Conservation (phyloP, 35 echinoderm and acorn worm genomes). For the Acanthaster planci region DNA sequence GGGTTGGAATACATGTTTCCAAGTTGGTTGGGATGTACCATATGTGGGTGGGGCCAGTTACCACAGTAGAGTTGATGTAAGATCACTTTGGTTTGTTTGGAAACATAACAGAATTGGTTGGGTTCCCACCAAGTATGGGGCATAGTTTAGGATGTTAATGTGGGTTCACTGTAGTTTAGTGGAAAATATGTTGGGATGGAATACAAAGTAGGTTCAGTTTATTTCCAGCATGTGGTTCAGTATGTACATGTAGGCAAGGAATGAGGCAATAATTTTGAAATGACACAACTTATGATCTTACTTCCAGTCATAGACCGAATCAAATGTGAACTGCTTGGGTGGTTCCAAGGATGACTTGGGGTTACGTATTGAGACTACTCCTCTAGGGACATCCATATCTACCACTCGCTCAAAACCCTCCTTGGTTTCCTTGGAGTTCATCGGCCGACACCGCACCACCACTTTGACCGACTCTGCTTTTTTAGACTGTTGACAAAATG, state of each 20-base stretch:
- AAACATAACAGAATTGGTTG: too few species aligned
- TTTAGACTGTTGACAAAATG: slow-evolving; percentile 61
- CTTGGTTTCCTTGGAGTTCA: slow-evolving; percentile 81
- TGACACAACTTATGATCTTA: slow-evolving; percentile 52
- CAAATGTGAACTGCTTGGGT: slow-evolving; percentile 88
- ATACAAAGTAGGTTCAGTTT: too few species aligned
- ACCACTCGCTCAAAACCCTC: slow-evolving; percentile 62
- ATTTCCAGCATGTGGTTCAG: background rate
- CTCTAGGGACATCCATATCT: slow-evolving; percentile 87
- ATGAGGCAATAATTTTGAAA: background rate
- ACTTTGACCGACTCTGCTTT: slow-evolving; percentile 94
- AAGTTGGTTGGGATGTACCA: too few species aligned
- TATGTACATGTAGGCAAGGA: too few species aligned
- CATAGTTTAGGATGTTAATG: too few species aligned
- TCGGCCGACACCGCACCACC: slow-evolving; percentile 90
- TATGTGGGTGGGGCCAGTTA: too few species aligned
- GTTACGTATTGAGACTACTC: slow-evolving; percentile 73
- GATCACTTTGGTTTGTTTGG: too few species aligned
- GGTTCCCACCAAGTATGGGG: too few species aligned
- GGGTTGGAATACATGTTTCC: too few species aligned
- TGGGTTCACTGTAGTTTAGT: too few species aligned
- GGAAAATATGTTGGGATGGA: too few species aligned
- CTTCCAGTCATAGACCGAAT: slow-evolving; percentile 97
- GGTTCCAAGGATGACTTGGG: slow-evolving; percentile 52
- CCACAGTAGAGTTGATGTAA: too few species aligned